These are phyloP conservation scores for Galago senegalensis DNA, from an alignment of 2,797 vertebrate species.

Conservation along the genomic window DNA sequence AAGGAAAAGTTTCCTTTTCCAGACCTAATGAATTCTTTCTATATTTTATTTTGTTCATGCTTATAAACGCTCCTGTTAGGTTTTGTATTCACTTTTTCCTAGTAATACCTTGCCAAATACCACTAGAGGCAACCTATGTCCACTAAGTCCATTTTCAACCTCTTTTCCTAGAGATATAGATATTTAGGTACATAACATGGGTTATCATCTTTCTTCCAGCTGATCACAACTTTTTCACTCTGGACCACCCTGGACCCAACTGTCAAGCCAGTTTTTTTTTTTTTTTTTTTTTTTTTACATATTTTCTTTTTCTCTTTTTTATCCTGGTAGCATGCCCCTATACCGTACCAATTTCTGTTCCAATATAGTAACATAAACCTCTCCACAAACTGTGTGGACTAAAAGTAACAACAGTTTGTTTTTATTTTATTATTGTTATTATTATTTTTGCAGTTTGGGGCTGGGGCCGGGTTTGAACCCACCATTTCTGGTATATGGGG, in stretches of 20 bases:
- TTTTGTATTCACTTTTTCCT: background rate
- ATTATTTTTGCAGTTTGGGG: no score
- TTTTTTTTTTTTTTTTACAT: background rate
- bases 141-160: background rate
- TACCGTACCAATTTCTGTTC: background rate
- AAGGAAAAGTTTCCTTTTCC: background rate
- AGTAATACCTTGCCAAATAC: background rate
- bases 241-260: background rate
- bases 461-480: no score
- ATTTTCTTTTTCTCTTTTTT: background rate
- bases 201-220: background rate
- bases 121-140: background rate
- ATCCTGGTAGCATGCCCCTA: background rate
- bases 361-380: background rate
- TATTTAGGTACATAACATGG: background rate
- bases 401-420: background rate
- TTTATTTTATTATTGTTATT: background rate
- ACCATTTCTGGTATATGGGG: no score
- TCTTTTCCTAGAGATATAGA: background rate
- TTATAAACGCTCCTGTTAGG: background rate
- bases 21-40: background rate
- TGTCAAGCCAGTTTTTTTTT: background rate
- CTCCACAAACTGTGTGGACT: background rate
- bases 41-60: background rate
- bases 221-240: background rate